A percentile compares a stretch with the other conserved stretches of the same genome.
Evolutionary conservation across 1,140 invertebrate genomes (phyloP).

Genomic region (Zaprionus taronus): DNA sequence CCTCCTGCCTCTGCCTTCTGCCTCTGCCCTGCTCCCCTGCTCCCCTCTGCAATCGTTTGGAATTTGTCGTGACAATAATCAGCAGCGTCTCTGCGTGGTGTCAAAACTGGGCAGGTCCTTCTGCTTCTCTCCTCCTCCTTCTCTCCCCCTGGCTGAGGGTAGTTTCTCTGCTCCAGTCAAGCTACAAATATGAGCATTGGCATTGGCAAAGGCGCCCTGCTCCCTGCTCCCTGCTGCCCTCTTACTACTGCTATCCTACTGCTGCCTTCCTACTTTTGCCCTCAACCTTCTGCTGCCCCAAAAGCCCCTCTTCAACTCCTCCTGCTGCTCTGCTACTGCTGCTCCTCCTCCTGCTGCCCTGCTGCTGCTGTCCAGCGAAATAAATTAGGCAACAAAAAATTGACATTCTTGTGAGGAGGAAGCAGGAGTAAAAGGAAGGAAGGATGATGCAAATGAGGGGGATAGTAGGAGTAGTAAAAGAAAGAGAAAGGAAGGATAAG

Average conservation of each 20-base stretch:
- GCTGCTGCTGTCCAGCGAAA: slow-evolving; percentile 51
- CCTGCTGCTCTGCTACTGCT: neutral
- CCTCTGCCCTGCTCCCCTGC: too few relatives aligned
- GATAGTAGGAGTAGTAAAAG: neutral
- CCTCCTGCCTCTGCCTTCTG: neutral
- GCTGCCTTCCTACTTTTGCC: neutral
- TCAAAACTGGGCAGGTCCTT: slow-evolving; percentile 58
- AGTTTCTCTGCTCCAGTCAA: slow-evolving; percentile 37
- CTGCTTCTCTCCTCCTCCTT: neutral
- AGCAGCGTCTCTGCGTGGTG: slow-evolving; percentile 71
- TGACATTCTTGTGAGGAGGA: slow-evolving; percentile 59
- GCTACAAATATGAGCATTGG: slow-evolving; percentile 52
- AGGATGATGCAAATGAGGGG: neutral
- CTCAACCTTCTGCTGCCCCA: neutral
- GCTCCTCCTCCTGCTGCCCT: neutral
- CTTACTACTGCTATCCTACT: too few relatives aligned
- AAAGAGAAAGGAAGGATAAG: too few relatives aligned
- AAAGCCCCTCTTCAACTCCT: too few relatives aligned
- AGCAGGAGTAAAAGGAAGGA: neutral
- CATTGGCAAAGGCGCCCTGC: neutral
- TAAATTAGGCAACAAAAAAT: slow-evolving; percentile 81
- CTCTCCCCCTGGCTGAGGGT: neutral
- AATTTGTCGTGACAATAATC: slow-evolving; percentile 78
- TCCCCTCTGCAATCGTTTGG: slow-evolving; percentile 31
- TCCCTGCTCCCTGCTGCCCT: slow-evolving; percentile 1